phyloP scores from a whole-genome alignment of 2,888 invertebrate genomes.

The Drosophila tripunctata region DNA sequence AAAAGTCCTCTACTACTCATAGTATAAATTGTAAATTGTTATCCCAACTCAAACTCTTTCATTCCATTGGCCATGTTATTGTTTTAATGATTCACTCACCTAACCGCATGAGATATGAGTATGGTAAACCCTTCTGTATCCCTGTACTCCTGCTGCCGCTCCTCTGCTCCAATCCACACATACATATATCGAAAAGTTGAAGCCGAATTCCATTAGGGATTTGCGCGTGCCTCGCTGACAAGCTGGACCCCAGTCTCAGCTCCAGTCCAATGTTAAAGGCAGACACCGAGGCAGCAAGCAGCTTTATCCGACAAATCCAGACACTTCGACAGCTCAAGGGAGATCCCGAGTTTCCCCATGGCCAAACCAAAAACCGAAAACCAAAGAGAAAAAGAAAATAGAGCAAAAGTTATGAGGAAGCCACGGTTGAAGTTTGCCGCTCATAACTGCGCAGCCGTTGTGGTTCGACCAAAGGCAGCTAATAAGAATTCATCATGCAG shows the following conservation, averaged over 20 bases:
- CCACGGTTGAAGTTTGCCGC: constrained; percentile 77
- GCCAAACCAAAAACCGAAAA: constrained; percentile 16
- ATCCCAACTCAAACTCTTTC: not conserved
- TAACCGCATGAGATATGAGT: constrained; percentile 23
- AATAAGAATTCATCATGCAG: constrained; percentile 75
- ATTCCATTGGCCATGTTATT: not conserved
- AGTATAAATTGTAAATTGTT: not conserved
- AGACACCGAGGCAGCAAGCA: constrained; percentile 58
- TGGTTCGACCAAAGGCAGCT: constrained; percentile 56
- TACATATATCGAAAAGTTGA: constrained; percentile 11
- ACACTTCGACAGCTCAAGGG: constrained; percentile 64
- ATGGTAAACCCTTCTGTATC: constrained; percentile 27
- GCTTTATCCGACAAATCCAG: constrained; percentile 52
- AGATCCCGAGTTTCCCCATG: constrained; percentile 54
- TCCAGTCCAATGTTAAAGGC: constrained; percentile 17
- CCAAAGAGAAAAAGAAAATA: constrained; percentile 51
- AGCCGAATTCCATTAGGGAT: constrained; percentile 68
- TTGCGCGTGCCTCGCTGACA: constrained; percentile 70
- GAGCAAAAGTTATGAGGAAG: constrained; percentile 78
- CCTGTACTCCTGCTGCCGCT: too few species aligned
- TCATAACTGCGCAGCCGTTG: constrained; percentile 50
- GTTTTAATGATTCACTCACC: constrained; percentile 57
- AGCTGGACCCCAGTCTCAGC: constrained; percentile 20
- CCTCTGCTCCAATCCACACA: not conserved
- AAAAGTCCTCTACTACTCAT: not conserved